Percentiles rank a stretch among this genome's conserved stretches.
These are phyloP conservation scores for Sus cebifrons DNA, from an alignment of 2,797 vertebrate genomes.

Conservation along the genomic window DNA sequence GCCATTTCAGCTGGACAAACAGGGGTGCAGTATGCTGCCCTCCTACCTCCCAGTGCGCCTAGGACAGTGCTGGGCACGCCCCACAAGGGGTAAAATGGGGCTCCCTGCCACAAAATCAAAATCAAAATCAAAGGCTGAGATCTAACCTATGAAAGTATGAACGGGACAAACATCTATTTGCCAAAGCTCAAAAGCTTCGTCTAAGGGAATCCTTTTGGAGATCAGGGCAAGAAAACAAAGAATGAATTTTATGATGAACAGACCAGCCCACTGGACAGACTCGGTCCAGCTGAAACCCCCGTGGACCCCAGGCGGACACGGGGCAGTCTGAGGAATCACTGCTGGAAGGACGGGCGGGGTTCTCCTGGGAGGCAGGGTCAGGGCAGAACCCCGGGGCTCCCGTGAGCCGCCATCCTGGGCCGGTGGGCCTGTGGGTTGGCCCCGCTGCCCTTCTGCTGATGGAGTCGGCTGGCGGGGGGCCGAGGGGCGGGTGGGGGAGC, in stretches of 20 bases:
- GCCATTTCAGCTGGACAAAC: background rate
- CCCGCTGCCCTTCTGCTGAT: background rate
- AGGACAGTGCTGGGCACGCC: background rate
- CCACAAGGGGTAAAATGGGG: background rate
- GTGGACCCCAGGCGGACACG: background rate
- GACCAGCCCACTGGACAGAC: background rate
- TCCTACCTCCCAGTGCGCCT: background rate
- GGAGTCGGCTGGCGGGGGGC: background rate
- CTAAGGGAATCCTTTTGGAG: background rate
- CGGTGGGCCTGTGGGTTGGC: background rate
- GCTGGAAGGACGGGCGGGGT: background rate
- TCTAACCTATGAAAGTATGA: background rate
- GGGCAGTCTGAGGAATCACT: background rate
- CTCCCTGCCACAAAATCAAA: conserved; percentile 3
- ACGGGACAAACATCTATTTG: background rate
- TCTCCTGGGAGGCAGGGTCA: background rate
- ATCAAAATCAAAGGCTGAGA: background rate
- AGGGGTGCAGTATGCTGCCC: background rate
- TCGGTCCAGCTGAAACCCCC: background rate
- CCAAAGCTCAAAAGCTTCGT: background rate
- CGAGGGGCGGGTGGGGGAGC: no score
- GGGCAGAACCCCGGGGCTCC: background rate
- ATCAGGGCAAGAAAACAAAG: background rate
- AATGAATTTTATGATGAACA: background rate
- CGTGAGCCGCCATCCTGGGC: background rate